Evolutionary conservation across 2,113 vertebrate genomes (phyloP), one percentile per base, ranked within the genome.

Genomic region (Sorex araneus): DNA sequence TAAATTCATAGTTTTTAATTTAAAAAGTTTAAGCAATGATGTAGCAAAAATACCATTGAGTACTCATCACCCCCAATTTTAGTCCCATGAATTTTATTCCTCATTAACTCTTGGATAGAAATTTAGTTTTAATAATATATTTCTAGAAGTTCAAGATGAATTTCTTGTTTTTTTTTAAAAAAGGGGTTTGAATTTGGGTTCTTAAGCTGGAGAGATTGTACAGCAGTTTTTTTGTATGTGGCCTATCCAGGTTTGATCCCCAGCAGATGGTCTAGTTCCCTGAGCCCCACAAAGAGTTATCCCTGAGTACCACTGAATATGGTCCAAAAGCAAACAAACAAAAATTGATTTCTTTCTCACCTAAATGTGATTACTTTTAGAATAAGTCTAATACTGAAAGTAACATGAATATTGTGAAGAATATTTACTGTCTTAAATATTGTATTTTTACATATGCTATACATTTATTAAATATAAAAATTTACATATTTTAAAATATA

Each of bases 1-100:
- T 92, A 95, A 97, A 96, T 93, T 80, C 66, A 94, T 21, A 10
- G 57, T 81, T 93, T 93, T 93, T 92, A 82, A 96, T 97, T 66
- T 96, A 94, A 92, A 91, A 92, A 11, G 0, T 30, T 84, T 89
- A 54, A 96, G 21, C 47, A 92, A 90, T 91, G 60, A 95, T 91
- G 28, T 45, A 86, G 21, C 67, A 85, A 60, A 93, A 0, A 89
- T 90, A 71, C 13, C 88, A 66, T 83, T 64, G 86, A 30, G 73
- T 18, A 69, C 0, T n/a, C 89, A 91, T 89, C 79, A 30, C 84
- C 82, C 78, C 45, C 67, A 12, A 4, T 69, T 94, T 92, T 95
- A 92, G 82, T 89, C 85, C 70, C 84, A 88, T 88, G 47, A 95
- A 92, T 96, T 91, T 83, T 71, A 87, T 89, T 28, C n/a, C 63